A percentile compares a stretch with the other conserved stretches of the same genome.
Evolutionary conservation across 2,113 vertebrate species (phyloP).

Genomic region (Phodopus roborovskii): DNA sequence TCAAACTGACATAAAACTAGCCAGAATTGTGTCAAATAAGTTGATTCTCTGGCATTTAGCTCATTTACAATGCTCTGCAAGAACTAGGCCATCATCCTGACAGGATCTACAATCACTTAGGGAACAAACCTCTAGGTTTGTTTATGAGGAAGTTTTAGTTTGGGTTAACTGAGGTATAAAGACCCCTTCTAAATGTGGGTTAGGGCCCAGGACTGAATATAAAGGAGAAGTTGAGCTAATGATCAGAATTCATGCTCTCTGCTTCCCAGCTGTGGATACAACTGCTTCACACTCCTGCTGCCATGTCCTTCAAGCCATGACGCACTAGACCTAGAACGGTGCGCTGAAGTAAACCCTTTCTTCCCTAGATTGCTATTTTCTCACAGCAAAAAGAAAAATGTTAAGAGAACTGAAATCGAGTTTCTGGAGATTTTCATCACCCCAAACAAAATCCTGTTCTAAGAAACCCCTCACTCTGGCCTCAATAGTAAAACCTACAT

Average conservation of each 20-base stretch:
- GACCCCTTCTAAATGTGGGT: not conserved
- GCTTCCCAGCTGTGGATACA: rapidly evolving
- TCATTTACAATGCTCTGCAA: not conserved
- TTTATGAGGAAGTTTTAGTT: not conserved
- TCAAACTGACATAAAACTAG: too few species aligned
- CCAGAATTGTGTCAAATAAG: not conserved
- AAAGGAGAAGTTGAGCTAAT: not conserved
- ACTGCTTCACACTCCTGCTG: not conserved
- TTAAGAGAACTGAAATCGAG: too few species aligned
- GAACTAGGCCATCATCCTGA: not conserved
- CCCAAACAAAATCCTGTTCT: not conserved
- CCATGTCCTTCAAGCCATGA: not conserved
- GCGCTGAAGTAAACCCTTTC: not conserved
- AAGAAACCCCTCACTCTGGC: not conserved
- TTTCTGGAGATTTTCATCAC: not conserved
- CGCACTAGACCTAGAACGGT: too few species aligned
- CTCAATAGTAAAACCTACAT: not conserved
- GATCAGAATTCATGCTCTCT: too few species aligned
- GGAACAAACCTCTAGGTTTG: not conserved
- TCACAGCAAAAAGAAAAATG: not conserved
- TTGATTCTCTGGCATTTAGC: not conserved
- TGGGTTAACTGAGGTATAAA: not conserved
- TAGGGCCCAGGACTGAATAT: not conserved
- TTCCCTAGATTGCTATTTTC: not conserved
- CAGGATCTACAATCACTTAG: not conserved